Evolutionary conservation across 2,113 vertebrate genomes (phyloP), one percentile per base, ranked within the genome.

Genomic region (Nannospalax galili): DNA sequence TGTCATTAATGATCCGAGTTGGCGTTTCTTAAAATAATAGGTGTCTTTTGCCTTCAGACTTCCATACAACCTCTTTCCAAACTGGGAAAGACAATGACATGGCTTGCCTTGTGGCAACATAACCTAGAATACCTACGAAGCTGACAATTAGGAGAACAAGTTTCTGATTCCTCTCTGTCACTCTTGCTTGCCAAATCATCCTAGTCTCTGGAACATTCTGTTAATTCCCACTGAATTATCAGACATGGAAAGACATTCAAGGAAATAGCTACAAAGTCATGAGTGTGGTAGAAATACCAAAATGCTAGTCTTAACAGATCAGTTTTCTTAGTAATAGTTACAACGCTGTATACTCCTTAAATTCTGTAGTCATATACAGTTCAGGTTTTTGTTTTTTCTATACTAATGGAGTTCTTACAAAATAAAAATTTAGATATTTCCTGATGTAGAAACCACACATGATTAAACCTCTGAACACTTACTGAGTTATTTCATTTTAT

Each of bases 21-120:
- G 69, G 91, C 69, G 78, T 97, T 91, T 95, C 80, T 74, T 35
- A 93, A 95, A 81, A 90, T 94, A 91, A 90, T 28, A 93, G 32
- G 26, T 67, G 30, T 45, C 84, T 93, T 92, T 81, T 89, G 90
- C 90, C 85, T 90, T 94, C 65, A 78, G 24, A 92, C 67, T 78
- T 62, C 32, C 30, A 28, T 40, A 94, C n/a, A 79, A 87, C 12
- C 70, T 52, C 12, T 78, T 88, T 92, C 85, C 88, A 60, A 95
- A 91, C 58, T 40, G 35, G 84, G 75, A 90, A 48, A 77, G 35
- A 11, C 52, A 78, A 24, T 67, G 72, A 48, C 81, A 67, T 3
- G n/a, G 70, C 78, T 67, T 84, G 75, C 77, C 90, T 87, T 72
- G 60, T 1, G 3, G 65, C 56, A 48, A 22, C 80, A 81, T 52